Base-by-base conservation (phyloP, 2,113 vertebrate genomes). In the Plecotus auritus region DNA sequence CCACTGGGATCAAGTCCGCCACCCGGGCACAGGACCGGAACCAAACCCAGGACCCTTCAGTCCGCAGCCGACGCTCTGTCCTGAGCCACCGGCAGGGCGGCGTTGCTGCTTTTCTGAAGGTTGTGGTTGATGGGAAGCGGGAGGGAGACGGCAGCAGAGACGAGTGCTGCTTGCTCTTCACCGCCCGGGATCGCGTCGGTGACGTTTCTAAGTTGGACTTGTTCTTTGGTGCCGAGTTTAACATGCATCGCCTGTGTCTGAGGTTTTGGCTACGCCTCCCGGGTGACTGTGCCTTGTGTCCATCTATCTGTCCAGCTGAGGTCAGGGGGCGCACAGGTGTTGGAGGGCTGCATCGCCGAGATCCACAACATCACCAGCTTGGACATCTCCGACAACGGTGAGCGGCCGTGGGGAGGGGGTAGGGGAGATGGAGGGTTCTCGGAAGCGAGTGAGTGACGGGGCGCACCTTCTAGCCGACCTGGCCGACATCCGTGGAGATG, bases 321-420 rank as follows among this genome's bases (percentile, higher is more conserved):
- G 95, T 99, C 99, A 13, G 99, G 99, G 98, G 99, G 99, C 40
- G 99, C 99, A 32, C 99, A 99, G 97, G 99, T 99, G 92, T 98
- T 99, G 95, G 99, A 99, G 98, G 99, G 99, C 91, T 99, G 99
- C 96, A 99, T 99, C 87, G 99, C 99, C 23, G 99, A 99, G 98
- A 99, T 99, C 96, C 99, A 99, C 97, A 99, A 99, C 98, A 99
- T 99, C 96, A 99, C 99, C 98, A 99, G 99, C 96, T 97, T 99
- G 87, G 99, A 99, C 95, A 99, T 99, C 97, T 99, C 99, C 32
- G 99, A 99, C 96, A 99, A 99, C 23, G 99, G 99, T 99, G 98
- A 99, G 99, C 97, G 17, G 37, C 13, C 4, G 16, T 73, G 88
- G 59, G 76, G 95, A 85, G 54, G 85, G 35, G 0, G 2, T 37